Conservation (phyloP, 2,888 invertebrate genomes). For the Cataglyphis rosenhaueri region DNA sequence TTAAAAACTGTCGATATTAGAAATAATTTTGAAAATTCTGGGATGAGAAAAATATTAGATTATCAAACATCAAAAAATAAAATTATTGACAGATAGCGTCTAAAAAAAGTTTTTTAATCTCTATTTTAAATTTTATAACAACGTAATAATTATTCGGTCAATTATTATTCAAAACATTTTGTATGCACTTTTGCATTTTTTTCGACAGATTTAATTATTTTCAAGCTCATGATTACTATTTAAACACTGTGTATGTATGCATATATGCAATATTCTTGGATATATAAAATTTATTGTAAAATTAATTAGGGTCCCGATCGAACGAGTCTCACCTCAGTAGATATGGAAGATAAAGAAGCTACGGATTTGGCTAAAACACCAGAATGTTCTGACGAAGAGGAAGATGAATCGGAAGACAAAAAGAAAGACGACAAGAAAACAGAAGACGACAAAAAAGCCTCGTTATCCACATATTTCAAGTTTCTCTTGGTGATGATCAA, state of each 20-base stretch:
- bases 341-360: conserved; percentile 75
- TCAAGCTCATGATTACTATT: conserved; percentile 49
- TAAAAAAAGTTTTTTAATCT: not conserved
- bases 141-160: not conserved
- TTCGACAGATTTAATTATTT: conserved; percentile 42
- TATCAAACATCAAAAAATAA: not conserved
- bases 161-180: not conserved
- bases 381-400: conserved; percentile 77
- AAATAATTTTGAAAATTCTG: not conserved
- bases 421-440: conserved; percentile 43
- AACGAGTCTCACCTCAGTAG: conserved; percentile 75
- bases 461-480: conserved; percentile 87
- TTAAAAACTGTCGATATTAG: conserved; percentile 4
- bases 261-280: not conserved
- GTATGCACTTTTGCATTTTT: not conserved
- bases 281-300: conserved; percentile 13
- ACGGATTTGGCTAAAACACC: conserved; percentile 73
- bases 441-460: conserved; percentile 86
- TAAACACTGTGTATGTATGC: not conserved
- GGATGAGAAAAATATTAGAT: not conserved
- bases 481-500: conserved; percentile 91
- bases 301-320: conserved; percentile 75
- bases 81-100: not conserved
- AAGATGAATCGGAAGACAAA: conserved; percentile 48
- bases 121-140: not conserved